A percentile compares a stretch with the other conserved stretches of the same genome.
phyloP scores from a whole-genome alignment of 2,113 vertebrate species.

The Zosterops japonicus region DNA sequence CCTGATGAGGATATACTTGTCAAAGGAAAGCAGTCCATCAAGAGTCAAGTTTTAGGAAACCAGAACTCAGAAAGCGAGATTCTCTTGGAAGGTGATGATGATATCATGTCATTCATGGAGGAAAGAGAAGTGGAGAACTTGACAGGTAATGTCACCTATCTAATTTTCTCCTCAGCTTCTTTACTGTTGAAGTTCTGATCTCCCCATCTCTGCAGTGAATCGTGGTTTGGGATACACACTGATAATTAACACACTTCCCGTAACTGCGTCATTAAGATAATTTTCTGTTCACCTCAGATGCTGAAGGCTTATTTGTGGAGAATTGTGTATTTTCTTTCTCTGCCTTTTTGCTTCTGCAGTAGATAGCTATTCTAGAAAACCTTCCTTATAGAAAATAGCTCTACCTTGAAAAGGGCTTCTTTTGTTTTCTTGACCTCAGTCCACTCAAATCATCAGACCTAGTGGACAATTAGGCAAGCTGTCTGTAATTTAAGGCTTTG shows the following conservation, averaged over 20 bases:
- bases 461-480: background rate
- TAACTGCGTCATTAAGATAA: background rate
- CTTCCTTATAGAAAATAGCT: background rate
- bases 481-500: conserved; percentile 32
- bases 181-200: background rate
- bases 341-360: background rate
- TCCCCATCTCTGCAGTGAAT: background rate
- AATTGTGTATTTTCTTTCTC: background rate
- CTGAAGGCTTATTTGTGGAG: background rate
- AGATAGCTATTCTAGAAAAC: background rate
- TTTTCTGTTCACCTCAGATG: background rate
- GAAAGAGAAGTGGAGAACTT: conserved; percentile 96
- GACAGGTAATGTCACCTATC: conserved; percentile 81
- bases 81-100: conserved; percentile 89
- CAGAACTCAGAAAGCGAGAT: conserved; percentile 91
- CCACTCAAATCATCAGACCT: background rate
- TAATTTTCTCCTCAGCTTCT: conserved; percentile 23
- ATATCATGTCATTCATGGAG: conserved; percentile 91
- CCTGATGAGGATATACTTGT: conserved; percentile 89
- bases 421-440: background rate
- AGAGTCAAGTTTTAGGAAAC: conserved; percentile 88
- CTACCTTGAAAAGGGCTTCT: background rate
- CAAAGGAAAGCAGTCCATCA: conserved; percentile 95
- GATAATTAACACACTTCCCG: background rate
- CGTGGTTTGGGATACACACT: background rate